phyloP scores from a whole-genome alignment of 2,888 invertebrate genomes.

The Leptinotarsa juncta region DNA sequence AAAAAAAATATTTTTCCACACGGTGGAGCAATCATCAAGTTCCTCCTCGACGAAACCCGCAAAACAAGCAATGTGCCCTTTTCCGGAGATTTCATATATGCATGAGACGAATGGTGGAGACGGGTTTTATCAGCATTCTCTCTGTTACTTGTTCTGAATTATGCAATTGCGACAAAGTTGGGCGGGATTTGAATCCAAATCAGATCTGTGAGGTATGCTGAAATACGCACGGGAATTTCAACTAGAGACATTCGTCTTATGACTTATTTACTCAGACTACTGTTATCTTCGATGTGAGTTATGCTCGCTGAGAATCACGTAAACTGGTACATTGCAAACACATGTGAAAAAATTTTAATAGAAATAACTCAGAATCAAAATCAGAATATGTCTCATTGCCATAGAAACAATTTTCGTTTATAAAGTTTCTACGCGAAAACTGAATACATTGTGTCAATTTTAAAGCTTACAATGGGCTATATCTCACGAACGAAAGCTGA shows the following conservation, averaged over 20 bases:
- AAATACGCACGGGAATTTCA: neutral
- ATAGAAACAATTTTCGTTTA: neutral
- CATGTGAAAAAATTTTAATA: neutral
- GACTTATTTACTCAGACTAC: neutral
- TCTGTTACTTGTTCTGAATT: constrained; percentile 11
- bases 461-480: too few species aligned
- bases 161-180: constrained; percentile 18
- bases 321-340: too few species aligned
- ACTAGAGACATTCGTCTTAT: constrained; percentile 1
- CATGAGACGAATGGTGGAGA: constrained; percentile 2
- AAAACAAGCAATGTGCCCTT: neutral
- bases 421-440: too few species aligned
- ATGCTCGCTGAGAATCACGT: too few species aligned
- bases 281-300: neutral
- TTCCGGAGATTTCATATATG: constrained; percentile 8
- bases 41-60: constrained; percentile 1
- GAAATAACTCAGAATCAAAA: too few species aligned
- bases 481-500: too few species aligned
- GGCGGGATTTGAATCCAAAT: constrained; percentile 11
- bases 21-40: constrained; percentile 3
- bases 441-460: too few species aligned
- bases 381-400: neutral
- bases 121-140: constrained; percentile 1
- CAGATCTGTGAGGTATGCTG: neutral
- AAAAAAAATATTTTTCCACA: constrained; percentile 7